Base-by-base conservation (phyloP, 1,140 invertebrate species). In the Ganaspis sp. region DNA sequence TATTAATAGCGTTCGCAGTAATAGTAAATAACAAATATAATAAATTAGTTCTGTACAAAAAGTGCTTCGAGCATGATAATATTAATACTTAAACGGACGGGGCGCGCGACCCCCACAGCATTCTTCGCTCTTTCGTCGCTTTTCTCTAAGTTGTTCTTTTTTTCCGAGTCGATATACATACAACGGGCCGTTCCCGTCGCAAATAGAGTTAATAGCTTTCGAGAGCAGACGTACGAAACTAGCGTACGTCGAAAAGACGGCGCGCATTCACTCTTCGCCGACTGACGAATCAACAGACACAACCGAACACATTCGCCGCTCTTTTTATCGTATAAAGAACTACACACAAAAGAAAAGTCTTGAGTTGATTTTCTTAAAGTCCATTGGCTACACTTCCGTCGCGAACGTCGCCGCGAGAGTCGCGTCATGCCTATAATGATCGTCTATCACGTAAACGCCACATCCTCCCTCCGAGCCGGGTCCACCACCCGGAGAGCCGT, bases 381-480 rank as follows among this genome's bases (percentile, higher is more conserved):
- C 38, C 42, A 49, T 42, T 42, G 58, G 86, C 92, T 93, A 94
- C 84, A 94, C 93, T 89, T 94, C 93, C 69, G 93, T 94, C 72
- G 93, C 93, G 81, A 93, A 92, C 78, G 93, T 92, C 64, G 92
- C 92, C 72, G 90, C 87, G 34, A 90, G 81, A 75, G 92, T 79
- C 81, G 91, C 86, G 83, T 92, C 92, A 74, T 92, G 92, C 83
- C 90, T 90, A 84, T 92, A 94, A 85, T 94, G 93, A 88, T 94
- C 93, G 86, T 94, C 93, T 89, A 94, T 94, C 85, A 94, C 93
- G 87, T 93, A 75, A 74, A 79, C 77, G 76, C 70, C 78, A 73
- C 74, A 78, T 79, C 80, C 54, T 77, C 78, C 40, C 8, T 53
- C 75, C 74, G 40, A 80, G 34, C 78, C 79, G 37, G 69, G 45